phyloP scores from a whole-genome alignment of 1,140 invertebrate species.

The Drosophila pruinosa region DNA sequence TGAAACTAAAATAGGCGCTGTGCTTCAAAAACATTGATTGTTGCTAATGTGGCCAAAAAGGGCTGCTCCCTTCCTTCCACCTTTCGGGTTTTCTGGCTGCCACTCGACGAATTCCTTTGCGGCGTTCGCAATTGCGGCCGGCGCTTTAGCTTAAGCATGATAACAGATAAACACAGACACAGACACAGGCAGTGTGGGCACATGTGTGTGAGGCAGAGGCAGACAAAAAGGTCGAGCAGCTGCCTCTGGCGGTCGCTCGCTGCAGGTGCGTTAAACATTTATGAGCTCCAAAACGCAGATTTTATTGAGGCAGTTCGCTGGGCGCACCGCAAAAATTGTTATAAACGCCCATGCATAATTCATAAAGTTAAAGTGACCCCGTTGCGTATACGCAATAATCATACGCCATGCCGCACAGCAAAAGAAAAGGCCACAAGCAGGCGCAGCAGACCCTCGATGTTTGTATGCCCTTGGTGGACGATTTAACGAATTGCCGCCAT shows the following conservation, averaged over 20 bases:
- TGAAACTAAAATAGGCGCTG: constrained; percentile 64
- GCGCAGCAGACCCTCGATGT: not conserved
- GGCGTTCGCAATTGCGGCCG: constrained; percentile 14
- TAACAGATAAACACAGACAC: constrained; percentile 30
- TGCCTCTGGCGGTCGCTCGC: constrained; percentile 10
- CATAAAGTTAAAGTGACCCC: constrained; percentile 75
- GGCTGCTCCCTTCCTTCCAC: not conserved
- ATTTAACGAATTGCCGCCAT: constrained; percentile 33
- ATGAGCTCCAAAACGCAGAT: constrained; percentile 65
- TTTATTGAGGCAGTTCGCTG: constrained; percentile 48
- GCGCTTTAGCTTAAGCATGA: constrained; percentile 25
- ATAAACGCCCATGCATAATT: constrained; percentile 73
- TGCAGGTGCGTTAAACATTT: constrained; percentile 80
- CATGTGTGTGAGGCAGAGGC: not conserved
- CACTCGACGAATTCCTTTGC: not conserved
- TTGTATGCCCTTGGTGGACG: constrained; percentile 29
- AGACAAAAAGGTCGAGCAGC: constrained; percentile 32
- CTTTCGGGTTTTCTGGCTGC: not conserved
- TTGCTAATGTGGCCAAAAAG: constrained; percentile 52
- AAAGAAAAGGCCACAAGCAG: not conserved
- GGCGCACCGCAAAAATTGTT: constrained; percentile 66
- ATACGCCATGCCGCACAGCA: constrained; percentile 49
- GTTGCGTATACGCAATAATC: constrained; percentile 79
- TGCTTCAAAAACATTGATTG: constrained; percentile 59
- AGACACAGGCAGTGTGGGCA: not conserved